Evolutionary conservation across 2,888 invertebrate species (phyloP), one percentile per base, ranked within the genome.

Genomic region (Megastigmus dorsalis): DNA sequence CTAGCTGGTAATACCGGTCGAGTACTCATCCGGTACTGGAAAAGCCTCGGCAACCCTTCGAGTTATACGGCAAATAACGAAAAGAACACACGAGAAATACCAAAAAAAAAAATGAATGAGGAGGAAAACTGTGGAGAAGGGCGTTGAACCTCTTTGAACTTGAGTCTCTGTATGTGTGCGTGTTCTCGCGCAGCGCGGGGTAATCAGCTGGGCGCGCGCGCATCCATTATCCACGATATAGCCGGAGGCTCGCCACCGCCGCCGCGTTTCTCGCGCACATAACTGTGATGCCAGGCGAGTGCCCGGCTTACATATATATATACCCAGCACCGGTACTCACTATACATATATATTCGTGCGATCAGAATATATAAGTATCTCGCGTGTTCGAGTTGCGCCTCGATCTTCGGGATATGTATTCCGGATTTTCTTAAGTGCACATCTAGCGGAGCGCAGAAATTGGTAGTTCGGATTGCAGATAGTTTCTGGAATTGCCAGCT

Each of bases 121-220:
- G 9, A 3, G 9, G 50, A 41, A 10, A 33, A 33, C 5, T 6
- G 33, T 6, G 4, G 33, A 33, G 9, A 69, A 76, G 82, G 77
- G 63, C 81, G 67, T 78, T 82, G 81, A 82, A 82, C 81, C 74
- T 76, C 28, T 65, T 38, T 74, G 74, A 74, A 74, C 68, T 69
- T 67, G 63, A 20, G 59, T 18, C 30, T 13, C 45, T 15, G 20
- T 5, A 38, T 54, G 38, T 20, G 48, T 5, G 52, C 66, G 38
- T 20, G 48, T 4, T 23, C n/a, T 9, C 1, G 48, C 48, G 15
- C 43, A 43, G 23, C 41, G 52, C 43, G 38, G 45, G 59, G 48
- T 63, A 74, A 74, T 74, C 74, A 74, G 63, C 43, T 74, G 57
- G 59, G 33, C 52, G 60, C 48, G 33, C 52, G 60, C 48, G 45